Evolutionary conservation across 2,888 invertebrate species (phyloP).

Genomic region (Antheraea yamamai): DNA sequence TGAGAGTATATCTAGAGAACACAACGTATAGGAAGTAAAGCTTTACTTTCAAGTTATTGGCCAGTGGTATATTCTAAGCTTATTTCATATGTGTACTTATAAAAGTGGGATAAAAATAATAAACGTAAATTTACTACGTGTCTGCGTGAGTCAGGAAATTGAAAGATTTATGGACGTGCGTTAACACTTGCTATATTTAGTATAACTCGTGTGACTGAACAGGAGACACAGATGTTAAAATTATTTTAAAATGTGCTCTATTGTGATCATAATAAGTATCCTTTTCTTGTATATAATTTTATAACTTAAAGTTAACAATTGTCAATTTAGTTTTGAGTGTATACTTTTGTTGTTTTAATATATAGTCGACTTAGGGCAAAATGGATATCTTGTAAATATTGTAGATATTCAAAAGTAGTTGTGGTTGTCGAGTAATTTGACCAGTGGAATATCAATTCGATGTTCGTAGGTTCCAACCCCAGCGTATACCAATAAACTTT

Average conservation of each 20-base stretch:
- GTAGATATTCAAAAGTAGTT: too few species aligned
- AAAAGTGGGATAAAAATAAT: not conserved
- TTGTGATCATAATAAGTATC: not conserved
- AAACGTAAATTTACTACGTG: not conserved
- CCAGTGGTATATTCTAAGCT: not conserved
- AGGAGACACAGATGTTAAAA: not conserved
- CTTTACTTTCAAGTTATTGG: not conserved
- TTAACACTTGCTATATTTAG: conserved; percentile 6
- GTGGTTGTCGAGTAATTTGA: too few species aligned
- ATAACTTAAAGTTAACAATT: not conserved
- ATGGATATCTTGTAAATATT: too few species aligned
- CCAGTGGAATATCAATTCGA: too few species aligned
- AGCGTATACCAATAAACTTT: too few species aligned
- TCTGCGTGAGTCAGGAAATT: not conserved
- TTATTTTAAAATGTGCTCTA: too few species aligned
- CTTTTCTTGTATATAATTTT: not conserved
- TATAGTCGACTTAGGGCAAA: too few species aligned
- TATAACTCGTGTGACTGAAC: not conserved
- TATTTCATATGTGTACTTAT: not conserved
- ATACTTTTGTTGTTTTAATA: not conserved
- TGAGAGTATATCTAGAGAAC: conserved; percentile 5
- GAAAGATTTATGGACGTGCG: not conserved
- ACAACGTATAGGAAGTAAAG: not conserved
- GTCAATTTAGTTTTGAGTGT: not conserved
- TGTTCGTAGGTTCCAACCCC: too few species aligned